A percentile compares a stretch with the other conserved stretches of the same genome.
These are phyloP conservation scores for Hyposoter dolosus DNA, from an alignment of 2,888 invertebrate genomes.

Conservation along the genomic window DNA sequence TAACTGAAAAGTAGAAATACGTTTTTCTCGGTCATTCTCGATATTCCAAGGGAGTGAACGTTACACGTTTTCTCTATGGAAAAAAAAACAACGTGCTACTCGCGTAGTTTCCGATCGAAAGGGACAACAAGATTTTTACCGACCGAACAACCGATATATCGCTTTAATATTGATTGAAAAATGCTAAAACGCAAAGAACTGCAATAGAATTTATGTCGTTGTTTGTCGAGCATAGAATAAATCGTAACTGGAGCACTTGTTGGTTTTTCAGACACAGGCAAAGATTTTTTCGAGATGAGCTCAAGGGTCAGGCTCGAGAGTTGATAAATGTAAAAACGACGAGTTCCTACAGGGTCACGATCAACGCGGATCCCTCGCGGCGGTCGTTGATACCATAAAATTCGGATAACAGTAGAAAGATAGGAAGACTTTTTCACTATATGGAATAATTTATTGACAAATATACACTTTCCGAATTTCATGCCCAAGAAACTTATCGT, in stretches of 20 bases:
- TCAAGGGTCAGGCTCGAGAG: constrained; percentile 17
- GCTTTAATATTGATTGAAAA: too few relatives aligned
- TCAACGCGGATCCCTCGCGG: background rate
- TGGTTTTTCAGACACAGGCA: background rate
- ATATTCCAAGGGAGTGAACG: too few relatives aligned
- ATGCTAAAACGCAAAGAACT: too few relatives aligned
- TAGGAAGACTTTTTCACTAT: constrained; percentile 44
- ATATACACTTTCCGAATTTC: constrained; percentile 50
- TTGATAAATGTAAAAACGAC: constrained; percentile 14
- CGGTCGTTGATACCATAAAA: constrained; percentile 17
- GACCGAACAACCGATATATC: too few relatives aligned
- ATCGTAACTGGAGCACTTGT: background rate
- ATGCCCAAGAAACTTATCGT: constrained; percentile 30
- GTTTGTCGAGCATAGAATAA: background rate
- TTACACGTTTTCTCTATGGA: too few relatives aligned
- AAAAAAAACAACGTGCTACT: too few relatives aligned
- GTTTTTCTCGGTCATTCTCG: too few relatives aligned
- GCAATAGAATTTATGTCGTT: background rate
- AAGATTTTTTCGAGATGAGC: background rate
- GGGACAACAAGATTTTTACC: too few relatives aligned
- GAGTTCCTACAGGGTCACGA: constrained; percentile 4
- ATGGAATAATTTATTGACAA: constrained; percentile 60
- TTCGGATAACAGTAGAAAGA: constrained; percentile 14
- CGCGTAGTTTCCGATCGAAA: too few relatives aligned
- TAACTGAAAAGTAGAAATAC: too few relatives aligned